A percentile compares a stretch with the other conserved stretches of the same genome.
Conservation (phyloP, 2,113 vertebrate species). For the Felis chaus region DNA sequence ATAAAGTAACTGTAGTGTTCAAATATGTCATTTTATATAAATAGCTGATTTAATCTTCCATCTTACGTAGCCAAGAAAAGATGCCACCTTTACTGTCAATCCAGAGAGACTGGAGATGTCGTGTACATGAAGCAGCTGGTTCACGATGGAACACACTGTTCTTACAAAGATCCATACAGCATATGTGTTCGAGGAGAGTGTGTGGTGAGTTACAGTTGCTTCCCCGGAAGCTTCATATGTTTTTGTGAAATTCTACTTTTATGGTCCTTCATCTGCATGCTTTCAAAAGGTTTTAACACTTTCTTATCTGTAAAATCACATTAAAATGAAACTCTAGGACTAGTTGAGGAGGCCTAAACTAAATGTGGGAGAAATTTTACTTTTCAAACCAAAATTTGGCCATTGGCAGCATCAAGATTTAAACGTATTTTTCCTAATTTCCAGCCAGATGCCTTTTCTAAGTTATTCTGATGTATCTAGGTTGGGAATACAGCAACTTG, state of each 20-base stretch:
- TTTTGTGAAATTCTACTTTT: fast-evolving
- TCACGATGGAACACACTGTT: slow-evolving; percentile 96
- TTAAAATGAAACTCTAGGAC: not conserved
- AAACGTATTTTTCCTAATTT: not conserved
- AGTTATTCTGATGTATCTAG: not conserved
- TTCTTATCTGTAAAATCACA: not conserved
- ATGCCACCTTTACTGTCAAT: slow-evolving; percentile 97
- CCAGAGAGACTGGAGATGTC: slow-evolving; percentile 90
- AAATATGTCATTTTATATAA: not conserved
- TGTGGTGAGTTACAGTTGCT: slow-evolving; percentile 88
- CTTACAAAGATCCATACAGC: slow-evolving; percentile 96
- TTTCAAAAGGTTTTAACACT: not conserved
- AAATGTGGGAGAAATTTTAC: not conserved
- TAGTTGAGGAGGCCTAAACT: not conserved
- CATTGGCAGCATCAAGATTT: not conserved
- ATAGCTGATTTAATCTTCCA: not conserved
- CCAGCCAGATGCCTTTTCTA: not conserved
- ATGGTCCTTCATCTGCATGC: not conserved
- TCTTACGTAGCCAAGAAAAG: slow-evolving; percentile 89
- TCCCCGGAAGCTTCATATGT: not conserved
- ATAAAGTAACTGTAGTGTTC: not conserved
- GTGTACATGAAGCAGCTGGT: slow-evolving; percentile 95
- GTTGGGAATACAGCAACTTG: not conserved
- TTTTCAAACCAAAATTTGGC: not conserved
- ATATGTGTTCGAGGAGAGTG: slow-evolving; percentile 97